Evolutionary conservation across 2,113 vertebrate genomes (phyloP), one percentile per base, ranked within the genome.

Genomic region (Pionites leucogaster): DNA sequence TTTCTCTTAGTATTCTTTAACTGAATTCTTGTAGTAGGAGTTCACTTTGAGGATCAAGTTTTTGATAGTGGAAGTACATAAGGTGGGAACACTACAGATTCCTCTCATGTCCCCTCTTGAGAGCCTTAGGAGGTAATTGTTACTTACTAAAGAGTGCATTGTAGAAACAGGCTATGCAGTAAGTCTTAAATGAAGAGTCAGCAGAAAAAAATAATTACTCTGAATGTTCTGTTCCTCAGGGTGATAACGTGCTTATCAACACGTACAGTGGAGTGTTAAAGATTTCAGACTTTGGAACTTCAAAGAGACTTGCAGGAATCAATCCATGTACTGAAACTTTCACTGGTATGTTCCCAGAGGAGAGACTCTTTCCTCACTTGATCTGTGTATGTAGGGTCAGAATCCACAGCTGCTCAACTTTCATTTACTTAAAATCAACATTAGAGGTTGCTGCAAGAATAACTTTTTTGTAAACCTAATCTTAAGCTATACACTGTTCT

Each of bases 251-350:
- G 63, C 98, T 99, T 96, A 99, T 99, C 96, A 99, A 99, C 97
- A 99, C 99, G 6, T 99, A 99, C 95, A 99, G 99, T 47, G 99
- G 99, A 31, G 99, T 99, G 83, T 98, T 99, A 96, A 99, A 99
- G 98, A 99, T 99, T 95, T 99, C 99, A 0, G 99, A 99, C 96
- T 99, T 99, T 80, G 99, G 99, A 78, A 99, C 99, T 33, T 99
- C 99, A 33, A 99, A 99, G 98, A 98, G 99, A 79, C 97, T 99
- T 83, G 99, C 99, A 81, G 99, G 99, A 94, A 99, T 99, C 96
- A 99, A 99, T 96, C 99, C 99, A 39, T 99, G 99, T 97, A 99
- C 99, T 29, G 99, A 99, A 98, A 99, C 99, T 9, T 99, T 99
- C 95, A 99, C 99, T 96, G 99, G 99, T 99, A 98, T 79, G 94